Conservation (phyloP, 1,140 invertebrate species). For the Archivesica marissinica region DNA sequence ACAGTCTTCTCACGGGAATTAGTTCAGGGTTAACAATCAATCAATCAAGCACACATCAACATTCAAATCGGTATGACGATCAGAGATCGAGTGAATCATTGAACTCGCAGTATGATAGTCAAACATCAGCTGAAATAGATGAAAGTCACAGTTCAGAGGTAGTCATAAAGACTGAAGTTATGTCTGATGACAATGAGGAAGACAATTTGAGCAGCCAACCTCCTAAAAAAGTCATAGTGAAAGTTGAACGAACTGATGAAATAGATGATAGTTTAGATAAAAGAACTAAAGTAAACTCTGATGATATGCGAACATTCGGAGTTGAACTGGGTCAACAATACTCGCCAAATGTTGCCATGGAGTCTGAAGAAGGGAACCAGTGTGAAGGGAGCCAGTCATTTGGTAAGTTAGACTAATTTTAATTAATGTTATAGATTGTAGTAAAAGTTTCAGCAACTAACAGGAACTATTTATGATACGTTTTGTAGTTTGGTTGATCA, state of each 20-base stretch:
- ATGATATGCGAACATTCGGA: background rate
- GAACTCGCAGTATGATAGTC: background rate
- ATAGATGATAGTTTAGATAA: background rate
- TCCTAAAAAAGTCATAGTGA: background rate
- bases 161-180: background rate
- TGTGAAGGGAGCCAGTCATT: background rate
- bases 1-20: background rate
- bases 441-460: too few relatives aligned
- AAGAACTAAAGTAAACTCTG: background rate
- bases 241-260: background rate
- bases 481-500: too few relatives aligned
- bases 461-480: too few relatives aligned
- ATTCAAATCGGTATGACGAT: background rate
- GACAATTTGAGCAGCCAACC: background rate
- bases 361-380: background rate
- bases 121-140: background rate
- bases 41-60: background rate
- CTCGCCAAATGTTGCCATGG: conserved; percentile 11
- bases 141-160: background rate
- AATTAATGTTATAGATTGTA: too few relatives aligned
- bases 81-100: background rate
- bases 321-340: background rate
- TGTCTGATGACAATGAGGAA: background rate
- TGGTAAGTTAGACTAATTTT: background rate
- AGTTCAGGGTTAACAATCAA: too few relatives aligned